A percentile compares a stretch with the other conserved stretches of the same genome.
phyloP scores from a whole-genome alignment of 2,797 vertebrate species.

The Acipenser oxyrinchus region DNA sequence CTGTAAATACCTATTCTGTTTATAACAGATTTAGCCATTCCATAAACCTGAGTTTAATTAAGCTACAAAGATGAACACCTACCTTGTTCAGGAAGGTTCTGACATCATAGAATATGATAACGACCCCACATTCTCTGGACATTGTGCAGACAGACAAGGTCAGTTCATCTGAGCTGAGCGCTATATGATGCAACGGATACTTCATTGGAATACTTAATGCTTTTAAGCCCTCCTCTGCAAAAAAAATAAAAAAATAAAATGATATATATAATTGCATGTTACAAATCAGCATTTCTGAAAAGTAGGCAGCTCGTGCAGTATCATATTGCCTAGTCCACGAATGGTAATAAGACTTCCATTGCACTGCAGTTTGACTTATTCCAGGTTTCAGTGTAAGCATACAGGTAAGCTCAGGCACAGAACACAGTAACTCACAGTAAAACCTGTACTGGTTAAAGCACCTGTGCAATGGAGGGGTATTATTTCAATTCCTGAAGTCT shows the following conservation, averaged over 20 bases:
- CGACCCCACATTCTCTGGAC: slow-evolving; percentile 55
- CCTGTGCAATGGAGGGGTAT: too few relatives aligned
- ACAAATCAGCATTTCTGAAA: too few relatives aligned
- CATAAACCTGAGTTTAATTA: too few relatives aligned
- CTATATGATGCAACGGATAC: slow-evolving; percentile 72
- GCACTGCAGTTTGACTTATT: too few relatives aligned
- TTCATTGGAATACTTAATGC: slow-evolving; percentile 60
- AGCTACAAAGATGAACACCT: slow-evolving; percentile 11
- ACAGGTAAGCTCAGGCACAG: background rate
- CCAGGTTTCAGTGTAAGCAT: too few relatives aligned
- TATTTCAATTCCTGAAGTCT: too few relatives aligned
- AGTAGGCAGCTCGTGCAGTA: too few relatives aligned
- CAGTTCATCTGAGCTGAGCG: slow-evolving; percentile 84
- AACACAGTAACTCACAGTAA: background rate
- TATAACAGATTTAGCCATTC: too few relatives aligned
- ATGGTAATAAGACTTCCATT: too few relatives aligned
- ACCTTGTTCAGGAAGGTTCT: slow-evolving; percentile 88
- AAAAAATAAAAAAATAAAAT: background rate
- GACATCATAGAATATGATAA: slow-evolving; percentile 80
- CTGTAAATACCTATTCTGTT: too few relatives aligned
- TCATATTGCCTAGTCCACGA: too few relatives aligned
- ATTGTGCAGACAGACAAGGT: slow-evolving; percentile 78
- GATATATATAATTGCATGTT: background rate
- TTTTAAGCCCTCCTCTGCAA: slow-evolving; percentile 44
- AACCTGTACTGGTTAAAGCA: background rate